phyloP scores from a whole-genome alignment of 2,888 invertebrate species.

The Micropterix aruncella region DNA sequence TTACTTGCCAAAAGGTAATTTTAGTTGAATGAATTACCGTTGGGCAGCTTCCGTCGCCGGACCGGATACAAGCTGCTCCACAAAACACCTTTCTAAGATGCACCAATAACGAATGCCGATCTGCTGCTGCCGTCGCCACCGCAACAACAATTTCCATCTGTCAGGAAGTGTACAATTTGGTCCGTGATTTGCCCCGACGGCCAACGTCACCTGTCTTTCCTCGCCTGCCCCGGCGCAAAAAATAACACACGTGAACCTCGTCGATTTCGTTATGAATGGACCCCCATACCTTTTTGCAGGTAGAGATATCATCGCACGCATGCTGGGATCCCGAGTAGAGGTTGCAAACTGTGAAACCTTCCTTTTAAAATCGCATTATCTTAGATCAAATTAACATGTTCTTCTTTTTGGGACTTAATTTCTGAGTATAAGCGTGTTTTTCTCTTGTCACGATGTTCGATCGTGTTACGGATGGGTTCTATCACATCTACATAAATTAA shows the following conservation, averaged over 20 bases:
- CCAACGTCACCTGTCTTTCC: background rate
- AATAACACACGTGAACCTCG: background rate
- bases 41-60: too few species aligned
- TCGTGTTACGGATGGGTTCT: too few species aligned
- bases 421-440: too few species aligned
- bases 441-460: too few species aligned
- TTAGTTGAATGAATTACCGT: too few species aligned
- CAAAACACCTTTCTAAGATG: background rate
- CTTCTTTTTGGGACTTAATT: too few species aligned
- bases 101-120: background rate
- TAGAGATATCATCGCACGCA: background rate
- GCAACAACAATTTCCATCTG: background rate
- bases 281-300: background rate
- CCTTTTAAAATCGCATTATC: too few species aligned
- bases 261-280: background rate
- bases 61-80: background rate
- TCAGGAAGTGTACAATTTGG: background rate
- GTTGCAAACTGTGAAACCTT: background rate
- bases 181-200: background rate
- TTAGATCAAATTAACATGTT: too few species aligned
- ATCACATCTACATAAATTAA: too few species aligned
- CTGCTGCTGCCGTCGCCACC: background rate
- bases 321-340: background rate
- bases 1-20: too few species aligned
- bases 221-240: background rate